Evolutionary conservation across 2,888 invertebrate species (phyloP), one percentile per base, ranked within the genome.

Genomic region (Boloria selene): DNA sequence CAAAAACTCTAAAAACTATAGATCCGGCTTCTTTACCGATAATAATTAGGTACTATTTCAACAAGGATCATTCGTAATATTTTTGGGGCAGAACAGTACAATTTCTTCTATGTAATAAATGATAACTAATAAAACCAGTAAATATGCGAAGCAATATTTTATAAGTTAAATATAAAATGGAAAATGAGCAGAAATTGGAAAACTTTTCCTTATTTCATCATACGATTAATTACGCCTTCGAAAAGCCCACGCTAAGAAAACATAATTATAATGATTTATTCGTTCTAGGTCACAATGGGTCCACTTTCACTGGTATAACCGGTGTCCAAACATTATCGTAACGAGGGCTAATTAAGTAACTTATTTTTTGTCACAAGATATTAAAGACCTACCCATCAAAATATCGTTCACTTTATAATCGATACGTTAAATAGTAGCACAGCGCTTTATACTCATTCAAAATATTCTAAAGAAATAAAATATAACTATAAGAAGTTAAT

Each of bases 291-390:
- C 66, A 51, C 71, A 71, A 72, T 71, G 71, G 63, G 60, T 53
- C 64, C 64, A 72, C 71, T 72, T 72, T 72, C 72, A 64, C 71
- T 66, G 61, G 53, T 10, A 47, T 64, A 54, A 67, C 65, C 66
- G 53, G 62, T 64, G 65, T 47, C 59, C 45, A 44, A 18, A 14
- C 51, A 59, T 69, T 68, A 66, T 63, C 65, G 70, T 71, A 74
- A 72, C 70, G 73, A 72, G 70, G 38, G 54, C 73, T 74, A 73
- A 74, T 74, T 74, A 74, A 74, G 70, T 60, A 69, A 67, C 65
- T 65, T 65, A 69, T 70, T 73, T 74, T 71, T 73, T 74, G 74
- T 73, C 70, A 70, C 66, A 66, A 55, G 53, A 58, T 69, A 69
- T 69, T 69, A 71, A 69, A 68, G 64, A 56, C 54, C 53, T 65